Conservation (phyloP, 2,888 invertebrate species). For the Tipula helvola region DNA sequence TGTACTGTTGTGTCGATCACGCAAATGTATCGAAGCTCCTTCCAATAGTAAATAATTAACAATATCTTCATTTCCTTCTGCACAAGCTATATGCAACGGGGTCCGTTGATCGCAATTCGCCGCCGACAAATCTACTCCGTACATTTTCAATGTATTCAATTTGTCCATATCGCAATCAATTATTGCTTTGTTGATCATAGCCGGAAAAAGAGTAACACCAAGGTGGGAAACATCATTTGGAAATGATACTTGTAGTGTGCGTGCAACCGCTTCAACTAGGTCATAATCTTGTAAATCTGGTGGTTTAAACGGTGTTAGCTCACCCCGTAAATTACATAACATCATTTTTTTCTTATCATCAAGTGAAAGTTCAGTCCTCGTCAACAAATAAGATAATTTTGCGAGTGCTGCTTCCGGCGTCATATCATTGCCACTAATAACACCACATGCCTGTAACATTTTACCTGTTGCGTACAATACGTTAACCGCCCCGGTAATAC, state of each 20-base stretch:
- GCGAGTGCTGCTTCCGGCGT: conserved; percentile 89
- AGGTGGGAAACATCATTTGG: conserved; percentile 42
- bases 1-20: conserved; percentile 56
- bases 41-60: conserved; percentile 61
- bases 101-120: conserved; percentile 64
- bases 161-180: conserved; percentile 40
- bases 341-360: conserved; percentile 62
- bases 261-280: conserved; percentile 46
- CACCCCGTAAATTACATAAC: conserved; percentile 65
- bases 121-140: conserved; percentile 63
- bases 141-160: conserved; percentile 33
- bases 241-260: conserved; percentile 41
- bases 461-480: conserved; percentile 76
- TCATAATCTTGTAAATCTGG: conserved; percentile 37
- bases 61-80: conserved; percentile 51
- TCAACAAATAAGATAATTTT: conserved; percentile 80
- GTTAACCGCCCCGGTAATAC: conserved; percentile 67
- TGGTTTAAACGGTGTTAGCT: conserved; percentile 44
- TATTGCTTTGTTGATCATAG: conserved; percentile 54
- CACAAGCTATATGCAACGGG: conserved; percentile 67
- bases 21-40: conserved; percentile 72
- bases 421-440: conserved; percentile 33
- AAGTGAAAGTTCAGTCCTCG: conserved; percentile 55
- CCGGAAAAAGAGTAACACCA: conserved; percentile 51
- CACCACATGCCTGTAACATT: conserved; percentile 33